These are phyloP conservation scores for Hoplostethus mediterraneus DNA, from an alignment of 2,797 vertebrate genomes.

Conservation along the genomic window DNA sequence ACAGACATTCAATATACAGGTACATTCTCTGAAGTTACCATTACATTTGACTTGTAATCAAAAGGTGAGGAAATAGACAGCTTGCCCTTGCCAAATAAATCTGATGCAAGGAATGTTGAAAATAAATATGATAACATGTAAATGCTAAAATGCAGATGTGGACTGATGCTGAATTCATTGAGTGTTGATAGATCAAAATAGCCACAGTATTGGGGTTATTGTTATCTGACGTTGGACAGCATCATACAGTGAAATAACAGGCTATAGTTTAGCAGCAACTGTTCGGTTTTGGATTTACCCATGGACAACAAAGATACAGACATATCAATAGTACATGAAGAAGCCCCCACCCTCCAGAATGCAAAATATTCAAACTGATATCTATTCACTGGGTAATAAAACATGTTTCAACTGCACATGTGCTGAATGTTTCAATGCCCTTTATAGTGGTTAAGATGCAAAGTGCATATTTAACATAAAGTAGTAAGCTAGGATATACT, in stretches of 20 bases:
- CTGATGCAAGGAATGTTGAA: conserved; percentile 65
- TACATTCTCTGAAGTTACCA: conserved; percentile 86
- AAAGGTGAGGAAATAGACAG: conserved; percentile 73
- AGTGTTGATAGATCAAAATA: conserved; percentile 49
- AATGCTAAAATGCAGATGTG: conserved; percentile 50
- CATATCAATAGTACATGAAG: conserved; percentile 73
- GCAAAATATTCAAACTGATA: conserved; percentile 65
- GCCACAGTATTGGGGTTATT: conserved; percentile 52
- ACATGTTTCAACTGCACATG: conserved; percentile 77
- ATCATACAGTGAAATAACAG: conserved; percentile 76
- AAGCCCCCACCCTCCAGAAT: conserved; percentile 74
- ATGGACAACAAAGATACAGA: conserved; percentile 82
- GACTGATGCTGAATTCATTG: conserved; percentile 68
- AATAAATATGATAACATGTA: conserved; percentile 70
- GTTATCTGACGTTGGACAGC: conserved; percentile 57
- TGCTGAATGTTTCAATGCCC: conserved; percentile 87
- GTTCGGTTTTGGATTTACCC: conserved; percentile 83
- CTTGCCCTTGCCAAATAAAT: conserved; percentile 71
- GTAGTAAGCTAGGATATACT: conserved; percentile 74
- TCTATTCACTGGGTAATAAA: conserved; percentile 72
- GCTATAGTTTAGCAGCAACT: conserved; percentile 85
- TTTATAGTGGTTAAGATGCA: conserved; percentile 88
- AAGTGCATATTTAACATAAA: conserved; percentile 87
- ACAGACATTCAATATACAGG: conserved; percentile 85
- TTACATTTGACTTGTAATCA: conserved; percentile 71